Conservation (phyloP, 1,140 invertebrate genomes). For the Spodoptera litura region DNA sequence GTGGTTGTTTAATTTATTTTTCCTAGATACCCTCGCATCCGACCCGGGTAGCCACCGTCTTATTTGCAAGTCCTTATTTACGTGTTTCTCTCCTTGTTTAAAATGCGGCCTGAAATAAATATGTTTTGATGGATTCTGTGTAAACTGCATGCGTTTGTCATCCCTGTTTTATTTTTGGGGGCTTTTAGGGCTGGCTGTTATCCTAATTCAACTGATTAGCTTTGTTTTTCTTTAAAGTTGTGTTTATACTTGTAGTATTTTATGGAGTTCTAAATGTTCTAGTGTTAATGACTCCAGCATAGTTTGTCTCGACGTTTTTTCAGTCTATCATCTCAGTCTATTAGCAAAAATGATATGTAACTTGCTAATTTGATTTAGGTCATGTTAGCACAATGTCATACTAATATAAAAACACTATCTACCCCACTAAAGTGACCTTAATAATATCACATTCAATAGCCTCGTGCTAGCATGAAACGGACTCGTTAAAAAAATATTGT, state of each 20-base stretch:
- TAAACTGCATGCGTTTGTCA: background rate
- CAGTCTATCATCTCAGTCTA: too few relatives aligned
- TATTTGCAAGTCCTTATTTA: conserved; percentile 40
- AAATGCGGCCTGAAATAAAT: conserved; percentile 31
- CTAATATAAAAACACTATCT: background rate
- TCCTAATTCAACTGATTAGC: background rate
- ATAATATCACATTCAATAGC: conserved; percentile 21
- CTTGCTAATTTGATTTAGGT: background rate
- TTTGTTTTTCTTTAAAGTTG: too few relatives aligned
- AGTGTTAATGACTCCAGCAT: too few relatives aligned
- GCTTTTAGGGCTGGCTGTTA: background rate
- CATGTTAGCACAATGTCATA: background rate
- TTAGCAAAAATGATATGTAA: too few relatives aligned
- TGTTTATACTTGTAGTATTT: too few relatives aligned
- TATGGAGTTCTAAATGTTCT: too few relatives aligned
- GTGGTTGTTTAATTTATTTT: conserved; percentile 78
- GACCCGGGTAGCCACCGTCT: background rate
- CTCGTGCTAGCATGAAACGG: conserved; percentile 22
- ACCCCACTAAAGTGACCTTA: background rate
- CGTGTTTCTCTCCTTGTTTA: conserved; percentile 31
- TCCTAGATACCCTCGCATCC: conserved; percentile 56
- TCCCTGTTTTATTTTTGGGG: background rate
- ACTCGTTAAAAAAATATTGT: conserved; percentile 47
- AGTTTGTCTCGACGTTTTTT: too few relatives aligned
- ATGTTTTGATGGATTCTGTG: conserved; percentile 38